Evolutionary conservation across 1,140 invertebrate species (phyloP), one percentile per base, ranked within the genome.

Genomic region (Ctenoplectra terminalis): DNA sequence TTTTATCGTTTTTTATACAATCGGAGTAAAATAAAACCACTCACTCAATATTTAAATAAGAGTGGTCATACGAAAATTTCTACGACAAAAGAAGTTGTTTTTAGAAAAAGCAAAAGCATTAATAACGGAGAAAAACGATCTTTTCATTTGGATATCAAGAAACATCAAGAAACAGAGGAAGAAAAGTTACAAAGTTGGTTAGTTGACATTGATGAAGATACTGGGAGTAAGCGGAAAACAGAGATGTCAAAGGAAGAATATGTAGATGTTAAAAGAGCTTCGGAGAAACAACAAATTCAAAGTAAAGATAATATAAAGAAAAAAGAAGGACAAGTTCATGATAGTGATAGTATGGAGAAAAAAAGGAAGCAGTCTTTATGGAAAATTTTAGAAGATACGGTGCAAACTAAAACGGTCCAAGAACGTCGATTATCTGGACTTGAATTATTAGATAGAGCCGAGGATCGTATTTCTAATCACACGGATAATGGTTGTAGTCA

Each of bases 1-100:
- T 93, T 94, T 92, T 94, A 94, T 87, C 88, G 69, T 91, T 94
- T 92, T 81, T 93, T 94, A 43, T 93, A 92, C 87, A 93, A 92
- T 64, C 88, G 90, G 75, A 88, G 88, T 56, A 93, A 91, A 85
- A 92, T 92, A 46, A 93, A 93, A 87, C 80, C 87, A 11, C 23
- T 89, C 15, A 86, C 78, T 1, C 81, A 82, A n/a, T 66, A 79
- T 48, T 82, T 82, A 20, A 26, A 40, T 37, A 73, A 48, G 26
- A 40, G 34, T 8, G 5, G 26, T 17, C 81, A 78, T n/a, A 64
- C n/a, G 5, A 52, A 74, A 48, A 48, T 11, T 52, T 46, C 40
- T 17, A 48, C 23, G 15, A 15, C n/a, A 1, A 84, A 72, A 15
- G 70, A 76, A 46, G 15, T 58, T 54, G 31, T 4, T 46, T 81